Evolutionary conservation across 2,888 invertebrate genomes (phyloP).

Genomic region (Hypomecis punctinalis): DNA sequence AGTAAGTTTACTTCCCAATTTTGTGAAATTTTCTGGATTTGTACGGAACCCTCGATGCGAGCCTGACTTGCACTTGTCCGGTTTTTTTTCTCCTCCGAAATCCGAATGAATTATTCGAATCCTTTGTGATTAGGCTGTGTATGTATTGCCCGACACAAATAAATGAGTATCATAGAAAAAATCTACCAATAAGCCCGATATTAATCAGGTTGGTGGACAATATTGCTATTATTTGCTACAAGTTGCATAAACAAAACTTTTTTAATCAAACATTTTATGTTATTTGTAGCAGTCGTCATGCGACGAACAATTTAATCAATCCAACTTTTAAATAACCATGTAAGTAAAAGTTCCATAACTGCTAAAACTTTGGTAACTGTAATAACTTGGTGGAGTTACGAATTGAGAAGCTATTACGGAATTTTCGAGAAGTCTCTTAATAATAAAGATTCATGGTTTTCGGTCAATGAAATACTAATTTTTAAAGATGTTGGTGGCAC

Average conservation of each 20-base stretch:
- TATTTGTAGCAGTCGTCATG: background rate
- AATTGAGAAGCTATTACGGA: constrained; percentile 61
- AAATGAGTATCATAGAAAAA: background rate
- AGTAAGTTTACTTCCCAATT: no score
- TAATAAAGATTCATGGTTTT: constrained; percentile 57
- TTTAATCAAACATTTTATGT: background rate
- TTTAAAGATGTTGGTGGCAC: no score
- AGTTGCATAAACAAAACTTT: background rate
- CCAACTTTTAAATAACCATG: constrained; percentile 41
- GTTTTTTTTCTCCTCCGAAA: no score
- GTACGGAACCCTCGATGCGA: no score
- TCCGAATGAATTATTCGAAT: no score
- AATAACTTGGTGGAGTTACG: constrained; percentile 49
- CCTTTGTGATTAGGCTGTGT: no score
- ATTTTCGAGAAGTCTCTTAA: constrained; percentile 59
- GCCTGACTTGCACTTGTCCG: no score
- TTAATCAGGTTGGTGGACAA: background rate
- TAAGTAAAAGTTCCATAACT: constrained; percentile 46
- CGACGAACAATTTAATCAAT: constrained; percentile 40
- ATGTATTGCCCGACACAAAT: no score
- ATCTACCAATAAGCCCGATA: background rate
- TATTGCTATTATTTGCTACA: background rate
- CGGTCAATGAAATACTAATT: no score
- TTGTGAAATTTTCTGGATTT: no score
- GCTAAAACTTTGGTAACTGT: constrained; percentile 48